Percentiles rank a stretch among this genome's conserved stretches.
These are phyloP conservation scores for Hirundichthys speculiger DNA, from an alignment of 2,113 vertebrate species.

Conservation along the genomic window DNA sequence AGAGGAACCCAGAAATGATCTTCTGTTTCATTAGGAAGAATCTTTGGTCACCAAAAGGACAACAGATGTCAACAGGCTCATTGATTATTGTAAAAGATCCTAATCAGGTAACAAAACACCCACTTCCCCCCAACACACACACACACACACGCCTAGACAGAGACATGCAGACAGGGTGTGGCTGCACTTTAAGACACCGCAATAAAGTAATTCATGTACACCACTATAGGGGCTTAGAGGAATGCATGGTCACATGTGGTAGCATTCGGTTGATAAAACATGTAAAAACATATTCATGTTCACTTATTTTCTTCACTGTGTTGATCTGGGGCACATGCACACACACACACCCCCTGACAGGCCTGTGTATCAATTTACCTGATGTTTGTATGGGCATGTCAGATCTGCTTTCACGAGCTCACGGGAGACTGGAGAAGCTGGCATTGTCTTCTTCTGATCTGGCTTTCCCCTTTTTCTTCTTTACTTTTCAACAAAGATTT, in stretches of 20 bases:
- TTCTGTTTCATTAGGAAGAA: too few relatives aligned
- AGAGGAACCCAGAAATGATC: too few relatives aligned
- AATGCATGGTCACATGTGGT: constrained; percentile 9
- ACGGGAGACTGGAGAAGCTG: background rate
- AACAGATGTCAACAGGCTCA: too few relatives aligned
- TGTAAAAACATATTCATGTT: constrained; percentile 15
- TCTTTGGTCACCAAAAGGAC: too few relatives aligned
- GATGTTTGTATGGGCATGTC: constrained; percentile 50
- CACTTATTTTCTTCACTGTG: background rate
- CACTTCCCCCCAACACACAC: too few relatives aligned
- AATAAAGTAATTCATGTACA: background rate
- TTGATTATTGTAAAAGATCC: too few relatives aligned
- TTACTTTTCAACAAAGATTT: too few relatives aligned
- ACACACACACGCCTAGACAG: too few relatives aligned
- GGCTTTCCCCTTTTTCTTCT: too few relatives aligned
- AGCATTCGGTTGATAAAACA: constrained; percentile 1
- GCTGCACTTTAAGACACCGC: background rate
- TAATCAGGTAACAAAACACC: too few relatives aligned
- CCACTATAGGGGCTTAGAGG: background rate
- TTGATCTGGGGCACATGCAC: background rate
- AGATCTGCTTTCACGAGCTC: background rate
- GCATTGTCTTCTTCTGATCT: background rate
- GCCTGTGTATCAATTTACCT: constrained; percentile 39
- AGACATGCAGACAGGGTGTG: background rate
- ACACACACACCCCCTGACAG: background rate